Percentiles rank a stretch among this genome's conserved stretches.
Conservation (phyloP, 2,888 invertebrate genomes). For the Gandaritis pyraliata region DNA sequence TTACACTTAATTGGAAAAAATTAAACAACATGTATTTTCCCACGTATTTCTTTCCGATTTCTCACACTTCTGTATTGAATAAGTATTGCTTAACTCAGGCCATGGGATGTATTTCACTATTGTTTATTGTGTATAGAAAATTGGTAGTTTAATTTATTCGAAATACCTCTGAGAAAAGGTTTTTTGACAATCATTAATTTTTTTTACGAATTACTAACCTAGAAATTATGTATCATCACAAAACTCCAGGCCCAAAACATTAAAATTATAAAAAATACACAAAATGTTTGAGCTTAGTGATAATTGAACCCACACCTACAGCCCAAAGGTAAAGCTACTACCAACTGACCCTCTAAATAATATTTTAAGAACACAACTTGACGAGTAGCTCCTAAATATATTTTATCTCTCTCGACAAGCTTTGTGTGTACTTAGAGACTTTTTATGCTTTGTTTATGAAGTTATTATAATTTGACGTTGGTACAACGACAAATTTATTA, state of each 20-base stretch:
- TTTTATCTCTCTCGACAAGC: not conserved
- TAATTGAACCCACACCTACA: too few species aligned
- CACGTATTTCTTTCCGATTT: conserved; percentile 27
- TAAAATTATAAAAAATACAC: too few species aligned
- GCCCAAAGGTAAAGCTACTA: too few species aligned
- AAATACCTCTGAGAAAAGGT: not conserved
- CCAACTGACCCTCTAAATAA: not conserved
- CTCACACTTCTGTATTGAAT: conserved; percentile 29
- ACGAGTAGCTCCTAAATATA: not conserved
- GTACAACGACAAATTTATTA: conserved; percentile 1
- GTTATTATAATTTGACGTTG: not conserved
- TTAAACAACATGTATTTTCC: conserved; percentile 23
- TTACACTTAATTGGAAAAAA: not conserved
- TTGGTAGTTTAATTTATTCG: conserved; percentile 3
- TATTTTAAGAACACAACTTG: not conserved
- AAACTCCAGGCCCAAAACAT: too few species aligned
- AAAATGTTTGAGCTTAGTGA: too few species aligned
- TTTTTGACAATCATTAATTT: not conserved
- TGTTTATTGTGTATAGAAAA: conserved; percentile 21
- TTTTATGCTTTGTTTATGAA: conserved; percentile 1
- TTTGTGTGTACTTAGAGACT: not conserved
- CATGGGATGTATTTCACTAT: conserved; percentile 25
- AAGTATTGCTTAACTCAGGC: conserved; percentile 17
- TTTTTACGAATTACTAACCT: too few species aligned
- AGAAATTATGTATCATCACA: too few species aligned